Conservation (phyloP, 2,113 vertebrate species). For the Gallinago media region DNA sequence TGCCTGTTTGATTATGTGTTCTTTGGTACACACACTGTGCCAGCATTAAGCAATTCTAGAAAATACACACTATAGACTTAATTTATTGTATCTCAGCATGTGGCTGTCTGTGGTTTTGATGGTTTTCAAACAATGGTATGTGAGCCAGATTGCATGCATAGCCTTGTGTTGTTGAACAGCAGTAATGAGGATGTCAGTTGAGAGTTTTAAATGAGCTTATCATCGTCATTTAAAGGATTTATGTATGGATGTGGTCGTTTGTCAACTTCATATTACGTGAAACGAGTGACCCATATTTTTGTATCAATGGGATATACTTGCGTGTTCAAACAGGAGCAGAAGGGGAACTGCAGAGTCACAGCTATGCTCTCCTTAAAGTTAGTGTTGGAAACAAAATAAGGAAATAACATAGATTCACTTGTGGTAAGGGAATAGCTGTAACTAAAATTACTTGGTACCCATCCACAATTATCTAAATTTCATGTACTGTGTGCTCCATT, state of each 20-base stretch:
- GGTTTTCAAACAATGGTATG: constrained; percentile 23
- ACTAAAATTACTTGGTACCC: neutral
- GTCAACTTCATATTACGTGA: neutral
- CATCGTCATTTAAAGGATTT: constrained; percentile 38
- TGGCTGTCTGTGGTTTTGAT: constrained; percentile 15
- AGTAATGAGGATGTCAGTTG: constrained; percentile 37
- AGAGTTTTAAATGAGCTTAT: constrained; percentile 42
- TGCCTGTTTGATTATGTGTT: neutral
- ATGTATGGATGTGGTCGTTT: neutral
- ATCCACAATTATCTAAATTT: neutral
- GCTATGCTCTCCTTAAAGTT: neutral
- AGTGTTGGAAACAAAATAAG: neutral
- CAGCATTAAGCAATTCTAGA: constrained; percentile 14
- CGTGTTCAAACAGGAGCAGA: neutral
- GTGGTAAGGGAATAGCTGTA: neutral
- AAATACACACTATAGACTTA: constrained; percentile 13
- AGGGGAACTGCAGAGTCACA: neutral
- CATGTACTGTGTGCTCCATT: neutral
- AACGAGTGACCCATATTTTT: neutral
- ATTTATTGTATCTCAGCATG: constrained; percentile 6
- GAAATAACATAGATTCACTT: neutral
- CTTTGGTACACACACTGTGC: neutral
- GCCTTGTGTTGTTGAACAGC: neutral
- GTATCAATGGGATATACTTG: neutral
- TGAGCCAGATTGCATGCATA: constrained; percentile 44